These are phyloP conservation scores for Schizothorax lantsangensis DNA, from an alignment of 2,797 vertebrate species.

Conservation along the genomic window DNA sequence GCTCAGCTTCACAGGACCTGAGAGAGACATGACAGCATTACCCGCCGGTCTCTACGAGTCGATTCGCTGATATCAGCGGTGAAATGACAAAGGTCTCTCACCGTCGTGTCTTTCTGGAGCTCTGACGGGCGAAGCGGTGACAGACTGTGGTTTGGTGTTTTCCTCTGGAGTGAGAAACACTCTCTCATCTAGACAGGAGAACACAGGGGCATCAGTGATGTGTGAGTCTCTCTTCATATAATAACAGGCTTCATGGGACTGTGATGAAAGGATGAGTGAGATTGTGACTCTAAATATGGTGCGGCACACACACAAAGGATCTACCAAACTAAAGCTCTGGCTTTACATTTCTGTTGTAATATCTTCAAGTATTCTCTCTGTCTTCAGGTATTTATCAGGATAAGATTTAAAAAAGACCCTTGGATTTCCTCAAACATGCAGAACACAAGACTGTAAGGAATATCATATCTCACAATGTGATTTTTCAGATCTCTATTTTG, in stretches of 20 bases:
- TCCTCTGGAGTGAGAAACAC: slow-evolving; percentile 15
- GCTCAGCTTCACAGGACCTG: slow-evolving; percentile 60
- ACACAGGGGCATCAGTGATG: neutral
- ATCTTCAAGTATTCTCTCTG: neutral
- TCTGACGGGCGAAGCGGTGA: slow-evolving; percentile 10
- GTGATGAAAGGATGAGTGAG: slow-evolving; percentile 51
- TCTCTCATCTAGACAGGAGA: slow-evolving; percentile 8
- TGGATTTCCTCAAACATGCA: neutral
- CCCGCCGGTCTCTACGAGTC: neutral
- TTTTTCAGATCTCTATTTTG: neutral
- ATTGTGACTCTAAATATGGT: slow-evolving; percentile 53
- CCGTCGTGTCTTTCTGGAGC: slow-evolving; percentile 18
- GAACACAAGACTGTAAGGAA: neutral
- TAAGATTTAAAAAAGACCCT: neutral
- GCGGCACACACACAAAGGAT: slow-evolving; percentile 19
- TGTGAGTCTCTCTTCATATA: slow-evolving; percentile 22
- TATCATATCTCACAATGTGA: neutral
- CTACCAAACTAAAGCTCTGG: neutral
- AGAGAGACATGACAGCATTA: slow-evolving; percentile 41
- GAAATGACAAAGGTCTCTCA: slow-evolving; percentile 15
- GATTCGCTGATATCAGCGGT: neutral
- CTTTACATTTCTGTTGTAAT: neutral
- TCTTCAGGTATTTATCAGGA: neutral
- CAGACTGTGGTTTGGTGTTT: neutral
- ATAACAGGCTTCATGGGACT: slow-evolving; percentile 41